A percentile compares a stretch with the other conserved stretches of the same genome.
phyloP scores from a whole-genome alignment of 2,888 invertebrate species.

The Mimumesa dahlbomi region DNA sequence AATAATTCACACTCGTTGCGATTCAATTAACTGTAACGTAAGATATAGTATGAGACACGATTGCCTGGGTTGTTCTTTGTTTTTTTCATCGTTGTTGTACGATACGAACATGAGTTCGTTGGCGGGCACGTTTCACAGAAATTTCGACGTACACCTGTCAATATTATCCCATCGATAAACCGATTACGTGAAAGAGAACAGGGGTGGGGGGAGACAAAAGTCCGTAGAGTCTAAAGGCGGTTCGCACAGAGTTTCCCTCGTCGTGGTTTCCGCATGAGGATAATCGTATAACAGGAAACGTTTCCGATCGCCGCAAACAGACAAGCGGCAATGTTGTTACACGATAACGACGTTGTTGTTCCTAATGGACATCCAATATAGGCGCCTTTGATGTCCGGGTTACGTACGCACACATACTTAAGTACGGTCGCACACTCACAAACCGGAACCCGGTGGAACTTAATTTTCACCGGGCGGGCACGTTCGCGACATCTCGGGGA shows the following conservation, averaged over 20 bases:
- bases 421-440: too few species aligned
- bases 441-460: too few species aligned
- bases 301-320: conserved; percentile 31
- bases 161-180: background rate
- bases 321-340: conserved; percentile 23
- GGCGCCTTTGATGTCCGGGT: conserved; percentile 26
- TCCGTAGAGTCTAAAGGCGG: background rate
- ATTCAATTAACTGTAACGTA: too few species aligned
- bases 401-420: background rate
- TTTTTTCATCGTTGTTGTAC: too few species aligned
- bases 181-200: background rate
- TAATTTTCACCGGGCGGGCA: background rate
- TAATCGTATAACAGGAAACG: conserved; percentile 24
- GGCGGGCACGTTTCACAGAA: too few species aligned
- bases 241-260: background rate
- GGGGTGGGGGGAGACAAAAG: background rate
- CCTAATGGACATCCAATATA: conserved; percentile 33
- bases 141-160: background rate
- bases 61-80: too few species aligned
- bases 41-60: too few species aligned
- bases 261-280: conserved; percentile 20
- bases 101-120: too few species aligned
- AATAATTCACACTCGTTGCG: too few species aligned
- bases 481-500: background rate
- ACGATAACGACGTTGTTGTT: conserved; percentile 34